Base-by-base conservation (phyloP, 2,797 vertebrate species). In the Gobionotothen gibberifrons region DNA sequence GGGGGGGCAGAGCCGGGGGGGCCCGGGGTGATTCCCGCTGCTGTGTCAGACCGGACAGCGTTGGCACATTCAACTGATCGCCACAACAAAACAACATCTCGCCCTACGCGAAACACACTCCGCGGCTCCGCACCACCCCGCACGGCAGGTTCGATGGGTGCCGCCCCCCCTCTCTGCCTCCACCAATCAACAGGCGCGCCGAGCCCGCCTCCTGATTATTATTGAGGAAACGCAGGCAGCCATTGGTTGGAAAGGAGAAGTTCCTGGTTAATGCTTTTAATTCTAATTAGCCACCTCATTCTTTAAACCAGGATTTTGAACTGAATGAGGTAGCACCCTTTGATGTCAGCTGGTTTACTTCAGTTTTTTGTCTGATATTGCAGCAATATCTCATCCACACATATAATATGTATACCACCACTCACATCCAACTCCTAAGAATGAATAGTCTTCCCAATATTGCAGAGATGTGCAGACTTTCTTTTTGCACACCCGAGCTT, bases 21-120 rank as follows among this genome's bases (percentile, higher is more conserved):
- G 77, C 74, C 60, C 55, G 69, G 36, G 72, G 79, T 68, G 87
- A 87, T 87, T 90, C 89, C 92, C 89, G 57, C 83, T 82, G 82
- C 60, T 81, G 90, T 83, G 92, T 93, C 91, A 90, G 86, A 87
- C 87, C 85, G 87, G 84, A 91, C 91, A 56, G 91, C 88, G 90
- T 86, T 84, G 91, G 89, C 90, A 92, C 90, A 77, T 94, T 90
- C 93, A 94, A 93, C 92, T 92, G 92, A 92, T 86, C 87, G 83
- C 82, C 90, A 90, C 92, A 91, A 93, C 93, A 93, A 92, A 89
- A 95, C 94, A 93, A 92, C 92, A 93, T 93, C 93, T 92, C 91
- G 91, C 91, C 89, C 92, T 81, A 81, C 87, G 87, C 86, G 67
- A 76, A 49, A 80, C 87, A 76, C 88, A 81, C 89, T 89, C 87